Evolutionary conservation across 2,113 vertebrate species (phyloP).

Genomic region (Shinisaurus crocodilurus): DNA sequence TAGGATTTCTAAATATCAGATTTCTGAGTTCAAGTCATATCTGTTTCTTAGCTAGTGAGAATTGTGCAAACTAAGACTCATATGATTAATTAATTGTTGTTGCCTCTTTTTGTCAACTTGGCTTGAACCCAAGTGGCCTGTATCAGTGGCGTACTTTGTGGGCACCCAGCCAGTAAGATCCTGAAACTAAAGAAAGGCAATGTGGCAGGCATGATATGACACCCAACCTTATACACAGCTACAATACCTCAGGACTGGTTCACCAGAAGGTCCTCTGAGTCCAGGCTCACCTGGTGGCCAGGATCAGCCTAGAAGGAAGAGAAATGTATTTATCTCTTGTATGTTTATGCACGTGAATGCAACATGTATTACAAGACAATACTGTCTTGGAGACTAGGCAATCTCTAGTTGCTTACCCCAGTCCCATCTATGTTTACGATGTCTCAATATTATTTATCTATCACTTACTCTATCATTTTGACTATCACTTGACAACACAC

Average conservation of each 20-base stretch:
- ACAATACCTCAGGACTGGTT: conserved; percentile 78
- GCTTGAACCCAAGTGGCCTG: no score
- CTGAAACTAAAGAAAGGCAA: background rate
- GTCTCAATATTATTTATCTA: background rate
- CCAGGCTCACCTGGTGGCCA: conserved; percentile 84
- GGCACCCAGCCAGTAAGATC: background rate
- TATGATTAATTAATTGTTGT: background rate
- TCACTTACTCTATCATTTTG: background rate
- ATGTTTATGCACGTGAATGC: background rate
- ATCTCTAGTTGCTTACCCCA: background rate
- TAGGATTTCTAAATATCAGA: background rate
- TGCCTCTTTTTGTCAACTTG: background rate
- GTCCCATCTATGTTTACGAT: background rate
- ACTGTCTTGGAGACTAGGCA: background rate
- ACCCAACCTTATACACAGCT: fast-evolving
- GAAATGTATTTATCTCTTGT: background rate
- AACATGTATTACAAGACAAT: background rate
- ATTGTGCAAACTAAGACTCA: background rate
- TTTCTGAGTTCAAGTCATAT: background rate
- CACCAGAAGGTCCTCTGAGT: conserved; percentile 74
- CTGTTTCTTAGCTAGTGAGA: background rate
- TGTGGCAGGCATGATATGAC: background rate
- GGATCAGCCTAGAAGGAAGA: conserved; percentile 78
- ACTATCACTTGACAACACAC: background rate
- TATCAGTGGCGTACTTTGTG: background rate